A percentile compares a stretch with the other conserved stretches of the same genome.
Conservation (phyloP, 2,888 invertebrate species). For the Kryphioiulus occultus region DNA sequence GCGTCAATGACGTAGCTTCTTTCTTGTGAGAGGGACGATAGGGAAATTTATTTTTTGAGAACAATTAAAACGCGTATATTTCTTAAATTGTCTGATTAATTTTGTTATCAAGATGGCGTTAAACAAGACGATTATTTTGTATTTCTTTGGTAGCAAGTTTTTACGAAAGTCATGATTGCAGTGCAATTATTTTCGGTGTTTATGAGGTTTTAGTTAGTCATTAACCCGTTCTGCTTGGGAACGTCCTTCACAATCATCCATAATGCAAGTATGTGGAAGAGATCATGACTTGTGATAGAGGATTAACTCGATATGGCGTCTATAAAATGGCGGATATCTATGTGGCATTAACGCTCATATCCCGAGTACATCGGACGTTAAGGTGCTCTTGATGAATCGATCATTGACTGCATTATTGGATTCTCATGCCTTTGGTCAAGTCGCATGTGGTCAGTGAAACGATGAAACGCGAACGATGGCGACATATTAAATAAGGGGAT, state of each 20-base stretch:
- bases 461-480: constrained; percentile 6
- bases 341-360: neutral
- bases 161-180: neutral
- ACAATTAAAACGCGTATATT: neutral
- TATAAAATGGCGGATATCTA: constrained; percentile 30
- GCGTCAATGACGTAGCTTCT: neutral
- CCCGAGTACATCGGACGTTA: constrained; percentile 35
- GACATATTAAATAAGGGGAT: constrained; percentile 27
- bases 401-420: constrained; percentile 29
- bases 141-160: neutral
- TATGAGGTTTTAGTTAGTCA: neutral
- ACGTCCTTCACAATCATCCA: neutral
- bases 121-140: too few species aligned
- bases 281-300: neutral
- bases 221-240: constrained; percentile 13
- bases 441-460: neutral
- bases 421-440: neutral
- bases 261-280: neutral
- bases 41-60: neutral
- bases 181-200: neutral
- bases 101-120: too few species aligned
- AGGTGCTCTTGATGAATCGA: constrained; percentile 9
- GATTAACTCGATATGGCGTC: constrained; percentile 3
- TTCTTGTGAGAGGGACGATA: neutral
- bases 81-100: too few species aligned